Evolutionary conservation across 1,140 invertebrate species (phyloP), one percentile per base, ranked within the genome.

Genomic region (Habropoda laboriosa): DNA sequence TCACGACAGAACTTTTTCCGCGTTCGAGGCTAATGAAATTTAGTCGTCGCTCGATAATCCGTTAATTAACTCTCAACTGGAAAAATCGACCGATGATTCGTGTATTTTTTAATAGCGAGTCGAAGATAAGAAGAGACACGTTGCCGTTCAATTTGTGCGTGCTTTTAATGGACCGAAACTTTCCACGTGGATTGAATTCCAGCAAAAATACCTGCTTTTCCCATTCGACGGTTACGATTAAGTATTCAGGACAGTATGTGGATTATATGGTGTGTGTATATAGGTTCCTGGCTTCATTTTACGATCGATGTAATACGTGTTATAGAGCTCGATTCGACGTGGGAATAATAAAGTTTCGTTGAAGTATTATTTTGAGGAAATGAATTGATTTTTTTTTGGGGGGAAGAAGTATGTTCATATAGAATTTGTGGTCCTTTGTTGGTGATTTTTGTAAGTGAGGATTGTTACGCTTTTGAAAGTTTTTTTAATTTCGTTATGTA

Each of bases 41-140:
- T 21, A 47, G 47, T 5, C 47, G 13, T 53, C 32, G 32, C 18
- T 67, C 32, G 58, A 61, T 61, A 30, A 51, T 35, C 30, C 64
- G 45, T 35, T 53, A 55, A 70, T 55, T 47, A 79, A 79, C 32
- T 57, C 57, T 6, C 16, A 40, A 30, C 27, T 24, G 13, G 30
- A 30, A 32, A 42, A 72, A n/a, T n/a, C n/a, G n/a, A n/a, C 42
- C 68, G 27, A 58, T 58, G 0, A 24, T 58, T 61, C 7, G 13
- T 2, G 6, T 49, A 24, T 2, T 21, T 58, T 30, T 72, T 58
- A 53, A 68, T 12, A 38, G n/a, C n/a, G n/a, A n/a, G n/a, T n/a
- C n/a, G 24, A 61, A 4, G 4, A 38, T 45, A 12, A 12, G 3
- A 2, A n/a, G 3, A n/a, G 10, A n/a, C 21, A 2, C 18, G 12